Evolutionary conservation across 2,113 vertebrate genomes (phyloP).

Genomic region (Microtus richardsoni): DNA sequence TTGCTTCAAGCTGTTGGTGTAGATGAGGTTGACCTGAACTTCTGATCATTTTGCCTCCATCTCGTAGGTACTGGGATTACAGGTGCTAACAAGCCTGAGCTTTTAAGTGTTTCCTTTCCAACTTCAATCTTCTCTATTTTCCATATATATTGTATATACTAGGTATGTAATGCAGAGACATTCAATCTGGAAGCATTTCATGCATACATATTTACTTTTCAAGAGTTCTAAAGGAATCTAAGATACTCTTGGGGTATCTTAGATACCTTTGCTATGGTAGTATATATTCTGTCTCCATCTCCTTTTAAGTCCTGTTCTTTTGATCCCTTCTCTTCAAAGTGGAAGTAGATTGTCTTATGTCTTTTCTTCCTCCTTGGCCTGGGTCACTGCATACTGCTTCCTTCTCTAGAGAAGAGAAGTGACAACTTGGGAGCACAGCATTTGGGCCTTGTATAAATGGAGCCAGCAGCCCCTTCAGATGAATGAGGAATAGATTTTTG

Average conservation of each 20-base stretch:
- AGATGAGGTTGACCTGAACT: background rate
- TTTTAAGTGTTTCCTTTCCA: background rate
- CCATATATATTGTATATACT: background rate
- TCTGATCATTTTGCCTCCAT: background rate
- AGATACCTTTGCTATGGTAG: background rate
- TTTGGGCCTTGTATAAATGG: accelerated
- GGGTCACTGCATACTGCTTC: background rate
- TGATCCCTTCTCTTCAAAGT: background rate
- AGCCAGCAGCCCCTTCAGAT: background rate
- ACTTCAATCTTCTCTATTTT: background rate
- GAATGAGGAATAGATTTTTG: background rate
- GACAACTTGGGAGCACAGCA: background rate
- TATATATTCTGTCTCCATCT: background rate
- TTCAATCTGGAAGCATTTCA: background rate
- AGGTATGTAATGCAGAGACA: too few species aligned
- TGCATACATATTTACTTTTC: background rate
- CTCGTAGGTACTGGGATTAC: background rate
- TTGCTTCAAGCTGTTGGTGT: background rate
- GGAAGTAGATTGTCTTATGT: background rate
- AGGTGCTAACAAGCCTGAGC: background rate
- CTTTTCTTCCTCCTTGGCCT: background rate
- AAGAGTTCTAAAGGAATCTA: background rate
- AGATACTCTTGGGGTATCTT: background rate
- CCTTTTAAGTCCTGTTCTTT: background rate
- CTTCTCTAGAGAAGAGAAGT: background rate